A percentile compares a stretch with the other conserved stretches of the same genome.
phyloP scores from a whole-genome alignment of 2,888 invertebrate genomes.

The Ceramica pisi region DNA sequence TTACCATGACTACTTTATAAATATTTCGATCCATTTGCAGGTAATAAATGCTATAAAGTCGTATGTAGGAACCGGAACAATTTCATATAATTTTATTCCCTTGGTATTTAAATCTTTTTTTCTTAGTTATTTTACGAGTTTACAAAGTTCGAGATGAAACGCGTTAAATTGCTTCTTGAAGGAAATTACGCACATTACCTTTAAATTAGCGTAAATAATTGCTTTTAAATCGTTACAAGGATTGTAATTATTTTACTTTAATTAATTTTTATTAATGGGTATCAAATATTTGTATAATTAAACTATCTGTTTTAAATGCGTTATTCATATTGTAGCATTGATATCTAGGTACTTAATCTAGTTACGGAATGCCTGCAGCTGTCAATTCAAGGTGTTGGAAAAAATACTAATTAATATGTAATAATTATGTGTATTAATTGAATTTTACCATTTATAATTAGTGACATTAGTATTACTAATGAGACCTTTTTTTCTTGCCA shows the following conservation, averaged over 20 bases:
- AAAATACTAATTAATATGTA: too few relatives aligned
- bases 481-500: neutral
- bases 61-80: conserved; percentile 56
- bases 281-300: conserved; percentile 22
- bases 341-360: neutral
- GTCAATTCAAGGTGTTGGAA: conserved; percentile 6
- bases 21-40: conserved; percentile 32
- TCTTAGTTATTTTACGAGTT: conserved; percentile 28
- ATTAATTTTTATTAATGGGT: conserved; percentile 10
- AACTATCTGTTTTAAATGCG: conserved; percentile 15
- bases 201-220: conserved; percentile 37
- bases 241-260: conserved; percentile 11
- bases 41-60: conserved; percentile 7
- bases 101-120: conserved; percentile 63
- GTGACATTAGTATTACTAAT: neutral
- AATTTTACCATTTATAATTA: neutral
- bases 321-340: neutral
- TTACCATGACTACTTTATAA: conserved; percentile 34
- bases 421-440: too few relatives aligned
- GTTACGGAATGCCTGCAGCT: neutral
- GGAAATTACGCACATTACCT: conserved; percentile 33
- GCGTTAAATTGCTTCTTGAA: conserved; percentile 25
- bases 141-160: conserved; percentile 18
- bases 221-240: conserved; percentile 24
- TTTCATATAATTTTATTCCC: conserved; percentile 52